Percentiles rank a stretch among this genome's conserved stretches.
phyloP scores from a whole-genome alignment of 2,888 invertebrate genomes.

The Pachydiplax longipennis region DNA sequence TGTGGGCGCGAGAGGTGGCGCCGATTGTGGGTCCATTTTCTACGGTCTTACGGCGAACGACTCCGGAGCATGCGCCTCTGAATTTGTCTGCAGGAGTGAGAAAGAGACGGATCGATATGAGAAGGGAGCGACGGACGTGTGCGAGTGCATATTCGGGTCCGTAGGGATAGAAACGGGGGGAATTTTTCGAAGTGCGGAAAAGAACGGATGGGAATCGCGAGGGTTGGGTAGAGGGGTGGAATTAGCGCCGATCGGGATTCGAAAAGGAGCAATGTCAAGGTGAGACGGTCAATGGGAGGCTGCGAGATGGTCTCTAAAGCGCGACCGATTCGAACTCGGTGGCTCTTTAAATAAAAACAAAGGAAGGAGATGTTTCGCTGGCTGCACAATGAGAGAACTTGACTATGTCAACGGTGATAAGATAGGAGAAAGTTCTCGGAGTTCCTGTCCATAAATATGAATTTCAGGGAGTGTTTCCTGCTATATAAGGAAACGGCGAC shows the following conservation, averaged over 20 bases:
- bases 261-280: background rate
- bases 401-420: too few species aligned
- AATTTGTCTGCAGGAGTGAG: conserved; percentile 1
- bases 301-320: background rate
- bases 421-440: too few species aligned
- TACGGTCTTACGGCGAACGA: conserved; percentile 17
- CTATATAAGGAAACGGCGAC: too few species aligned
- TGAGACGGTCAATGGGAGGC: background rate
- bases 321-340: too few species aligned
- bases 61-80: conserved; percentile 8
- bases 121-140: background rate
- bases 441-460: too few species aligned
- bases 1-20: conserved; percentile 20
- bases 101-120: conserved; percentile 20
- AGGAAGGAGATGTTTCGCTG: too few species aligned
- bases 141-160: background rate
- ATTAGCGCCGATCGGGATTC: background rate
- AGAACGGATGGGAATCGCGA: background rate
- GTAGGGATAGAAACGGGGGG: background rate
- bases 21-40: conserved; percentile 4
- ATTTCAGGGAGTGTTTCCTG: too few species aligned
- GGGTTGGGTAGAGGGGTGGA: background rate
- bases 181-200: background rate
- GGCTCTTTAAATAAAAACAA: too few species aligned
- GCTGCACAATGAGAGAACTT: too few species aligned